These are phyloP conservation scores for Pangasius mekongensis DNA, from an alignment of 2,797 vertebrate species.

Conservation along the genomic window DNA sequence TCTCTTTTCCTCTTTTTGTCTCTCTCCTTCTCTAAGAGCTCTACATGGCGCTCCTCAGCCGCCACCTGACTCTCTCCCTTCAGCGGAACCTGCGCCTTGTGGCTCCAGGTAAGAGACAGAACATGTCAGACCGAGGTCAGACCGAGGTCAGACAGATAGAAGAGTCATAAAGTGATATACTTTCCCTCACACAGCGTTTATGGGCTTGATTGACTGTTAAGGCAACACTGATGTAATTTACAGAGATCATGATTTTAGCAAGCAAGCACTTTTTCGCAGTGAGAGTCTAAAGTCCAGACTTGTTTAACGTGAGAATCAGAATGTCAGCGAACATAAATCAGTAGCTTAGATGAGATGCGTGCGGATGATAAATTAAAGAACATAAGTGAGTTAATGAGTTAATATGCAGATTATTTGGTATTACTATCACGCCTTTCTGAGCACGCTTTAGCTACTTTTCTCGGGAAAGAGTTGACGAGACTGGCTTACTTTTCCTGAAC, in stretches of 20 bases:
- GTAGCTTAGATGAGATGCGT: background rate
- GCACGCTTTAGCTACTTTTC: too few relatives aligned
- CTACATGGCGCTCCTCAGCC: slow-evolving; percentile 83
- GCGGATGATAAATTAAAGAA: background rate
- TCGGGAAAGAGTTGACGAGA: too few relatives aligned
- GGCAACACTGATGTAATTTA: background rate
- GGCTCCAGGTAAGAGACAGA: slow-evolving; percentile 67
- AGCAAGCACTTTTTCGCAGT: background rate
- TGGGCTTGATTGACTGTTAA: background rate
- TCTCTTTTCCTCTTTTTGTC: background rate
- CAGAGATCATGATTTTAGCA: background rate
- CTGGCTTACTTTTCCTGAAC: too few relatives aligned
- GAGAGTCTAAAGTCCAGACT: slow-evolving; percentile 19
- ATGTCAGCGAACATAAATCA: background rate
- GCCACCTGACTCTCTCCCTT: slow-evolving; percentile 74
- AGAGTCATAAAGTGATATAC: background rate
- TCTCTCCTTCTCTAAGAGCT: slow-evolving; percentile 19
- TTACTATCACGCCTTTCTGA: too few relatives aligned
- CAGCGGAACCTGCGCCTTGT: slow-evolving; percentile 77
- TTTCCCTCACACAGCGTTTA: background rate
- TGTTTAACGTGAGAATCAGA: slow-evolving; percentile 31
- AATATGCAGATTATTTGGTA: background rate
- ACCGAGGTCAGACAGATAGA: background rate
- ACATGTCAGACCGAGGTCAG: background rate
- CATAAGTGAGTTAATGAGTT: background rate